Conservation (phyloP, 2,113 vertebrate genomes). For the Carassius auratus region DNA sequence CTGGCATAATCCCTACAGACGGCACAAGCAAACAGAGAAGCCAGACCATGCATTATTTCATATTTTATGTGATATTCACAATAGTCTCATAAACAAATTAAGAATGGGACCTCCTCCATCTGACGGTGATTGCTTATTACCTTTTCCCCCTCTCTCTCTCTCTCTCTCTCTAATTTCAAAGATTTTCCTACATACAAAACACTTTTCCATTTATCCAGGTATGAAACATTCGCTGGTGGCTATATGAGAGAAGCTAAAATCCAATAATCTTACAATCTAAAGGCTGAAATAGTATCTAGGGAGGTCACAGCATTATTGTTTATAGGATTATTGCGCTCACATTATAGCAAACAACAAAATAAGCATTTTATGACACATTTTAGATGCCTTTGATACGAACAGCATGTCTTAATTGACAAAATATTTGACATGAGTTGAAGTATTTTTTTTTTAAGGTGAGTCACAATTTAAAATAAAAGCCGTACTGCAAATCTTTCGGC, state of each 20-base stretch:
- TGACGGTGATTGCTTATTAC: not conserved
- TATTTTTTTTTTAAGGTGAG: too few relatives aligned
- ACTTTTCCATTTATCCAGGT: constrained; percentile 14
- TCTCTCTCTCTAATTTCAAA: too few relatives aligned
- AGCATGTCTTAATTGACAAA: not conserved
- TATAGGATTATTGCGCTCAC: not conserved
- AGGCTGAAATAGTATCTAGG: constrained; percentile 12
- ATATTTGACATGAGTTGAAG: not conserved
- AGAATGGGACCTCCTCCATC: constrained; percentile 12
- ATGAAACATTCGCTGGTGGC: constrained; percentile 9
- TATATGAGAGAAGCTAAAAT: not conserved
- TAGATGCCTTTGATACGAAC: not conserved
- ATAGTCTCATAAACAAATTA: constrained; percentile 30
- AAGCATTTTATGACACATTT: not conserved
- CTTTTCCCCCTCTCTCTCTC: too few relatives aligned
- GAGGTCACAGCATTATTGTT: constrained; percentile 26
- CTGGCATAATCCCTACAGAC: constrained; percentile 28
- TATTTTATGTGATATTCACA: not conserved
- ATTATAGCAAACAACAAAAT: not conserved
- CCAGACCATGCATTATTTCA: constrained; percentile 17
- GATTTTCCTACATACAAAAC: not conserved
- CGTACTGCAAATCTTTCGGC: not conserved
- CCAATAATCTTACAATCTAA: constrained; percentile 16
- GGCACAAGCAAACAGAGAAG: constrained; percentile 13
- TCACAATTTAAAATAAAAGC: not conserved